Base-by-base conservation (phyloP, 1,140 invertebrate genomes). In the Tigriopus japonicus region DNA sequence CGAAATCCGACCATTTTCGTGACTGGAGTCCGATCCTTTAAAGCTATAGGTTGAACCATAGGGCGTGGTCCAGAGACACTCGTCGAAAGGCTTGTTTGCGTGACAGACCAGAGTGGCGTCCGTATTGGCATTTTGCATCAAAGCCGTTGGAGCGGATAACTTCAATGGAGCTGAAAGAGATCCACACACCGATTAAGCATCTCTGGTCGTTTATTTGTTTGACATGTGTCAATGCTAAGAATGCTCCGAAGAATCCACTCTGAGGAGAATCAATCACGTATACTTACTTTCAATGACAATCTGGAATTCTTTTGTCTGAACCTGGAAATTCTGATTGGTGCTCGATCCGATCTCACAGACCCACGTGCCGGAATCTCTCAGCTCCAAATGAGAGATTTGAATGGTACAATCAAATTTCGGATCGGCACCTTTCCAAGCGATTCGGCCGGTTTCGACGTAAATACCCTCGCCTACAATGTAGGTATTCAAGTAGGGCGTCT, bases 91-190 rank as follows among this genome's bases (percentile, higher is more conserved):
- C n/a, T 59, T 59, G 42, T 59, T 59, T 1, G 58, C 58, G 49
- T 59, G 58, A 24, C 58, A 59, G 10, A 59, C 58, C 14, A 59
- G 58, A n/a, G 58, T 59, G 3, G 58, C 58, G 19, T 59, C 17
- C 2, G 23, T 41, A 23, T 58, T 41, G 41, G 41, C 58, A 13
- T 59, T 40, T 42, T 59, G 42, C 14, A 49, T 40, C 15, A 59
- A 17, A 6, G 15, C 42, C 17, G 58, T 59, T 14, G 58, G 58
- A 51, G 58, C 42, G 17, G 58, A 59, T 6, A 59, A 41, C 24
- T 59, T 59, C 58, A 59, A 45, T n/a, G 58, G 58, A 42, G 40
- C 56, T 58, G 40, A 12, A 58, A 28, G 42, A 23, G 3, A 54
- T 24, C 6, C n/a, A 6, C 10, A 49, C n/a, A 49, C 6, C 10